Evolutionary conservation across 2,888 invertebrate species (phyloP).

Genomic region (Tipula vernalis): DNA sequence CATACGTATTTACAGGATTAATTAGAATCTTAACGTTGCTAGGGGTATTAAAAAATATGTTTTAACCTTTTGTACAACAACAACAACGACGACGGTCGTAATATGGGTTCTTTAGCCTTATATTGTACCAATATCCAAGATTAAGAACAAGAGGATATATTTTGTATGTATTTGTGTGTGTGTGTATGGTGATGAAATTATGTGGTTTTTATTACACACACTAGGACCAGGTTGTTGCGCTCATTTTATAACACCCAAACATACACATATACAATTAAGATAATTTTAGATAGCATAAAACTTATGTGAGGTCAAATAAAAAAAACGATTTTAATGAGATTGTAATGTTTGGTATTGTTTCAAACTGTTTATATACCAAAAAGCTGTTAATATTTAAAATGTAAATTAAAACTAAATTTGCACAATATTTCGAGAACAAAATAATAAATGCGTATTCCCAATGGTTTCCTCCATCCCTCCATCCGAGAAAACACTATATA

Average conservation of each 20-base stretch:
- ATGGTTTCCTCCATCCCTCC: not conserved
- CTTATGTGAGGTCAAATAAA: not conserved
- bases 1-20: conserved; percentile 4
- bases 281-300: no score
- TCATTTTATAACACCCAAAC: not conserved
- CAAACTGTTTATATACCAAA: not conserved
- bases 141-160: not conserved
- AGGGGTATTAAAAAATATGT: not conserved
- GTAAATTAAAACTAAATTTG: not conserved
- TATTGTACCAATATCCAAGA: not conserved
- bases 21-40: not conserved
- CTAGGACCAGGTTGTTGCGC: not conserved
- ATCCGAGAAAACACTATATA: not conserved
- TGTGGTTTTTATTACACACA: not conserved
- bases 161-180: not conserved
- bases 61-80: not conserved
- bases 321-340: not conserved
- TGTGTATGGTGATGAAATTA: not conserved
- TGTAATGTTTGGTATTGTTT: not conserved
- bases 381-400: not conserved
- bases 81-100: no score
- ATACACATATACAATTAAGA: no score
- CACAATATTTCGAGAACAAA: not conserved
- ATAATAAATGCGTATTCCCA: not conserved
- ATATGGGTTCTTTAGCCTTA: no score